A percentile compares a stretch with the other conserved stretches of the same genome.
Conservation (phyloP, 2,797 vertebrate genomes). For the Poeciliopsis infans region DNA sequence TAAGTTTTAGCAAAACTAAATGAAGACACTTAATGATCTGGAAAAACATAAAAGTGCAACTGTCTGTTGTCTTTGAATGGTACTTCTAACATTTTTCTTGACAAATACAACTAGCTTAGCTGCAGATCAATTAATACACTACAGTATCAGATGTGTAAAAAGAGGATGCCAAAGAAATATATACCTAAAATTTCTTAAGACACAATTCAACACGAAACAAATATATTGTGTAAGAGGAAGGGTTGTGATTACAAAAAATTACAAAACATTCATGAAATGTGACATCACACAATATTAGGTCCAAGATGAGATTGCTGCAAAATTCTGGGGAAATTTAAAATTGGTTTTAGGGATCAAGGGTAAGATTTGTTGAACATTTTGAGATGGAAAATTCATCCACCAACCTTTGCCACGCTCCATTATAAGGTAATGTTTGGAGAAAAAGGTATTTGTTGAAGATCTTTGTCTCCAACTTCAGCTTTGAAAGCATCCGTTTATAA, state of each 20-base stretch:
- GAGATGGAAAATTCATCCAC: not conserved
- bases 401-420: not conserved
- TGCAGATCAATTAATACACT: not conserved
- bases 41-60: not conserved
- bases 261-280: not conserved
- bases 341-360: not conserved
- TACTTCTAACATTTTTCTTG: not conserved
- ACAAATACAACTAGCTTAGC: not conserved
- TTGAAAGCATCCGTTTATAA: constrained; percentile 10
- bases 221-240: not conserved
- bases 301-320: not conserved
- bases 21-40: not conserved
- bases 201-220: not conserved
- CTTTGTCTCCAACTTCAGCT: not conserved
- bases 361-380: not conserved
- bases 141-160: not conserved
- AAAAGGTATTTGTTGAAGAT: not conserved
- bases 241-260: too few relatives aligned
- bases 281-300: not conserved
- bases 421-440: not conserved
- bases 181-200: not conserved
- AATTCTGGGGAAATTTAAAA: not conserved
- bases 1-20: not conserved
- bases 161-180: not conserved
- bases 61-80: not conserved